These are phyloP conservation scores for Tamias sibiricus DNA, from an alignment of 2,113 vertebrate genomes.

Conservation along the genomic window DNA sequence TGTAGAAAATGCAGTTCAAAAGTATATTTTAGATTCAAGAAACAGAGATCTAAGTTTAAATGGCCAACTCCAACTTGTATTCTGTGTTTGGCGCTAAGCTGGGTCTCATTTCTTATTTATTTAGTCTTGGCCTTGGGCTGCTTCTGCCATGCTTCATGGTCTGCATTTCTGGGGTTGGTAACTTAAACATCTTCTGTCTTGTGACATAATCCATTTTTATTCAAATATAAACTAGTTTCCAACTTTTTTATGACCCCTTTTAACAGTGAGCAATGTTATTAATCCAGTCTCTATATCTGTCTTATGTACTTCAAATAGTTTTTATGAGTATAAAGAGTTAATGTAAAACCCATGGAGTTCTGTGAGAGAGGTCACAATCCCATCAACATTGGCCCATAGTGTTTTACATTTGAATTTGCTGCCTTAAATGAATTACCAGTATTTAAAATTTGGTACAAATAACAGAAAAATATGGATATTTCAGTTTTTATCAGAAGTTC, in stretches of 20 bases:
- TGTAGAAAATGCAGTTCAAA: neutral
- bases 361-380: neutral
- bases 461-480: neutral
- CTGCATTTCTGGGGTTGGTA: neutral
- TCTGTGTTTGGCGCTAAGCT: neutral
- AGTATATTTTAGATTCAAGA: neutral
- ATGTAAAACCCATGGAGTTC: neutral
- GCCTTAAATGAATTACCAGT: neutral
- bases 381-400: too few species aligned
- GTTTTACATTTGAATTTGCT: conserved; percentile 23
- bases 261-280: neutral
- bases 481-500: neutral
- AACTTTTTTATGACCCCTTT: neutral
- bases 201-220: neutral
- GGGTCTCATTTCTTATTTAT: neutral
- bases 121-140: too few species aligned
- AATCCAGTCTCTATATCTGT: accelerated
- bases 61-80: neutral
- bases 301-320: neutral
- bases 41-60: neutral
- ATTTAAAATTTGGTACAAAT: neutral
- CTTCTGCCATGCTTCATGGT: neutral
- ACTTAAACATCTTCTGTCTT: neutral
- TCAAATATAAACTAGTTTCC: neutral
- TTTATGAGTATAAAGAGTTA: neutral